Evolutionary conservation across 2,113 vertebrate genomes (phyloP), one percentile per base, ranked within the genome.

Genomic region (Chlamydotis undulata): DNA sequence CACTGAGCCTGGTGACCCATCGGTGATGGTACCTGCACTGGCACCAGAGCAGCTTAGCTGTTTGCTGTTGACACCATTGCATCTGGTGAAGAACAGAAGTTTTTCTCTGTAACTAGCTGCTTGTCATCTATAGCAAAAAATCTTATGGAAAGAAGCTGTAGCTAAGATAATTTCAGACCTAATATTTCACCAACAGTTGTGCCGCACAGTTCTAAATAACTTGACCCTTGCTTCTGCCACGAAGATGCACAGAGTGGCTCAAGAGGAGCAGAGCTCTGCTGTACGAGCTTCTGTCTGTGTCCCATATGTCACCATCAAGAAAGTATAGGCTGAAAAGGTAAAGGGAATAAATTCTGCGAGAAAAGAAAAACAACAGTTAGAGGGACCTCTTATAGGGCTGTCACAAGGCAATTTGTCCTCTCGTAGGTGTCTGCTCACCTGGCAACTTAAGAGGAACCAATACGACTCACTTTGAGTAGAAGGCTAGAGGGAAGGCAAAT

Each of bases 11-110:
- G 28, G 8, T n/a, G 60, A 25, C 10, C 17, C 10, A 21, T 67
- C 7, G 0, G 3, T 35, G 47, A 21, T 63, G n/a, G n/a, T 18
- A 52, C 3, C 10, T 0, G 0, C 37, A 53, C 31, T 0, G 0
- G 65, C 52, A 41, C 16, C 26, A 64, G 41, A 41, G 52, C 28
- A 89, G 13, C 45, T 43, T 55, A 11, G 19, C 16, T 60, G 12
- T 39, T 59, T 31, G 21, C 49, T 63, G 25, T 37, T 55, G 50
- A 28, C 12, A 22, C 4, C 3, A 2, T 35, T 35, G 47, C 0
- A 0, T 41, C 31, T 80, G 11, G 14, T 28, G 55, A 94, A 76
- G 59, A 29, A 55, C 49, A 90, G 26, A 61, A 0, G 3, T 3
- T 91, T 81, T 77, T 55, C 15, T 64, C 73, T 41, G 14, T 69